These are phyloP conservation scores for Pherbina coryleti DNA, from an alignment of 2,888 invertebrate species.

Conservation along the genomic window DNA sequence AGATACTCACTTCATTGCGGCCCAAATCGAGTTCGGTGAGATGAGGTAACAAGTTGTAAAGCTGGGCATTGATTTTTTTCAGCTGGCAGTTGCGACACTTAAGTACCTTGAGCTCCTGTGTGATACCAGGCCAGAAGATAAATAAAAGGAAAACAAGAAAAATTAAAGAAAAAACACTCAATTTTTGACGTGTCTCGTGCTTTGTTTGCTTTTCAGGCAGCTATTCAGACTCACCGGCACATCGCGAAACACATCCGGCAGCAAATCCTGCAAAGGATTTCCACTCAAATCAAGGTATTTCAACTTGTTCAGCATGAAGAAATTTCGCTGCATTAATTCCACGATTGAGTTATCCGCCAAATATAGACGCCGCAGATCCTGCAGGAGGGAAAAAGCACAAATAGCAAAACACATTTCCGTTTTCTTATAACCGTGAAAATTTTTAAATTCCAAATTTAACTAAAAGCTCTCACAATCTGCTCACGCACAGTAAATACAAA, in stretches of 20 bases:
- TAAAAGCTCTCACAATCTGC: neutral
- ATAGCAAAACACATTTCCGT: neutral
- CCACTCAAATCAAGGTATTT: conserved; percentile 80
- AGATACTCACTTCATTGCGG: conserved; percentile 73
- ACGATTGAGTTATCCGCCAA: conserved; percentile 78
- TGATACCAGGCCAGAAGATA: neutral
- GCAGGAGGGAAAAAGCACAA: conserved; percentile 47
- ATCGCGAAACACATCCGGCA: conserved; percentile 85
- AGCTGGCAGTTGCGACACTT: conserved; percentile 81
- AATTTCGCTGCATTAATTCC: conserved; percentile 79
- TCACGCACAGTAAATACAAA: conserved; percentile 20
- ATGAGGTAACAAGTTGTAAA: conserved; percentile 81
- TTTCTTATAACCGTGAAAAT: neutral
- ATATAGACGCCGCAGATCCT: conserved; percentile 77
- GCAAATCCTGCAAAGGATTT: conserved; percentile 80
- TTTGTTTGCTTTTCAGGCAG: neutral
- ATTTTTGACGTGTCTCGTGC: no score
- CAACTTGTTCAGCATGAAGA: conserved; percentile 80
- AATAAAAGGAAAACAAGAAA: neutral
- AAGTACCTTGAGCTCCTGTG: conserved; percentile 77
- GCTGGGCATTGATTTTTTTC: conserved; percentile 81
- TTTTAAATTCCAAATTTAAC: no score
- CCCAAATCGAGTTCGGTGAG: conserved; percentile 82
- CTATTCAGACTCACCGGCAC: conserved; percentile 71
- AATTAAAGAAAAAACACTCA: neutral